phyloP scores from a whole-genome alignment of 2,113 vertebrate genomes.

The Gobius niger region DNA sequence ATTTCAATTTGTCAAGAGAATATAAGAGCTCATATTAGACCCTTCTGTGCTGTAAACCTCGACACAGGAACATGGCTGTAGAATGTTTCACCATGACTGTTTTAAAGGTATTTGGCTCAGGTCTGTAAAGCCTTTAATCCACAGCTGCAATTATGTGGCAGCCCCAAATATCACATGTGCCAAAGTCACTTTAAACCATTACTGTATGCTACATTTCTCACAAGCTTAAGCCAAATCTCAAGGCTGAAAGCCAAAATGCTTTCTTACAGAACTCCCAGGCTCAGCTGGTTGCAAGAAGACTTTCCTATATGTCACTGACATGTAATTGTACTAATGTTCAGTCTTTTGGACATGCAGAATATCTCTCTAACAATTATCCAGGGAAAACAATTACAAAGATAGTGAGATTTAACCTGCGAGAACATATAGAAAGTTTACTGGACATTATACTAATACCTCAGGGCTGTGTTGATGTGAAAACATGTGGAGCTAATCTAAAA shows the following conservation, averaged over 20 bases:
- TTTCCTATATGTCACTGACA: too few relatives aligned
- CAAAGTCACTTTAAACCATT: neutral
- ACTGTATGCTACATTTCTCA: neutral
- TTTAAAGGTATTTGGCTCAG: neutral
- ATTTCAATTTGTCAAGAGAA: neutral
- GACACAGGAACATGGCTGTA: neutral
- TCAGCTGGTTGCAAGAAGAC: too few relatives aligned
- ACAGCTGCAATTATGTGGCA: constrained; percentile 14
- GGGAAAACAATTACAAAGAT: too few relatives aligned
- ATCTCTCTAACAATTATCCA: too few relatives aligned
- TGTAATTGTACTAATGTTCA: too few relatives aligned
- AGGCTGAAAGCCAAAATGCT: neutral
- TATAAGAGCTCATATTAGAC: neutral
- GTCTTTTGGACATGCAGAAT: too few relatives aligned
- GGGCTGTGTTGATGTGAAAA: too few relatives aligned
- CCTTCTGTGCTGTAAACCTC: neutral
- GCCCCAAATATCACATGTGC: neutral
- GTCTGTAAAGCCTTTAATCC: constrained; percentile 8
- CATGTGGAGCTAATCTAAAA: too few relatives aligned
- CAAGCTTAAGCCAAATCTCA: neutral
- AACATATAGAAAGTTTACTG: too few relatives aligned
- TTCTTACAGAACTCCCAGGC: neutral
- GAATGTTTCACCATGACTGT: neutral
- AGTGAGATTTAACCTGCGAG: too few relatives aligned
- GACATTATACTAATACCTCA: too few relatives aligned